A percentile compares a stretch with the other conserved stretches of the same genome.
Evolutionary conservation across 2,888 invertebrate species (phyloP).

Genomic region (Leptopterna dolabrata): DNA sequence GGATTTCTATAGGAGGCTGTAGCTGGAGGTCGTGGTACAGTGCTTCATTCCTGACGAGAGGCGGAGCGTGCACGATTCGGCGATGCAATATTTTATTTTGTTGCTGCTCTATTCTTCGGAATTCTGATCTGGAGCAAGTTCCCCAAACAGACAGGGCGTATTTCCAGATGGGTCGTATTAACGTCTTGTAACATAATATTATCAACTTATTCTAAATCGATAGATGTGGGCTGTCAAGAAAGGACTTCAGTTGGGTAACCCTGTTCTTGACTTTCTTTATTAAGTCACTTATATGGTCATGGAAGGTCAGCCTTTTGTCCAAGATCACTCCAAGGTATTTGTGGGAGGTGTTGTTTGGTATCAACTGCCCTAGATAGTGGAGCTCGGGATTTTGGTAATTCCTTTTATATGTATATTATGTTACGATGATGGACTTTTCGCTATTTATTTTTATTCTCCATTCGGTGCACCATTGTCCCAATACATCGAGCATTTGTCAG

Average conservation of each 20-base stretch:
- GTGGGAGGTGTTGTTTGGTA: not conserved
- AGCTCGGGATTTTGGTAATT: not conserved
- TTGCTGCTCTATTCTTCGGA: not conserved
- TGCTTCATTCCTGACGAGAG: not conserved
- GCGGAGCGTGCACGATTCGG: not conserved
- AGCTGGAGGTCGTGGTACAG: not conserved
- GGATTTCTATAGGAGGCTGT: not conserved
- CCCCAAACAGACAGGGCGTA: not conserved
- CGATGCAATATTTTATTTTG: not conserved
- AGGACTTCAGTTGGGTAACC: not conserved
- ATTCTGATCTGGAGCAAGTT: not conserved
- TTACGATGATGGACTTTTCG: not conserved
- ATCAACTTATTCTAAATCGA: not conserved
- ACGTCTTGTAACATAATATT: not conserved
- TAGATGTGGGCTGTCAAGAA: not conserved
- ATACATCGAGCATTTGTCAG: not conserved
- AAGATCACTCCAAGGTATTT: not conserved
- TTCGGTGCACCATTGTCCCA: not conserved
- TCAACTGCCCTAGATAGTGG: constrained; percentile 1
- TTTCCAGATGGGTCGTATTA: not conserved
- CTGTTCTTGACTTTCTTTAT: not conserved
- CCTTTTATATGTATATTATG: not conserved
- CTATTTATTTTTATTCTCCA: not conserved
- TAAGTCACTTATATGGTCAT: not conserved
- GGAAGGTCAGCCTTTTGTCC: not conserved